Conservation (phyloP, 2,888 invertebrate genomes). For the Perithous albicinctus region DNA sequence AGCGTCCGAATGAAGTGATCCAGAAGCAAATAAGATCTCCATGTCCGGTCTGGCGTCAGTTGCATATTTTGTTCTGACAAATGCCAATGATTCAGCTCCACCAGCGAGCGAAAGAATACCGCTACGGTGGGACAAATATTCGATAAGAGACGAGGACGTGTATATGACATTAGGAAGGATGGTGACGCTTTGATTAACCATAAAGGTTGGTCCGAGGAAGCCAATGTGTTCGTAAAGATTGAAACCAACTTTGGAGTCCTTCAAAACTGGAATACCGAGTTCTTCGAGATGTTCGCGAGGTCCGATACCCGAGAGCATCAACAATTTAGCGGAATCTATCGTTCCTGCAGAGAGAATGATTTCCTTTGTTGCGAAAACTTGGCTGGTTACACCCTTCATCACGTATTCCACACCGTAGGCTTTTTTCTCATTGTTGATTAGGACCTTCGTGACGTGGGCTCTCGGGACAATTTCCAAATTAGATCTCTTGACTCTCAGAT, state of each 20-base stretch:
- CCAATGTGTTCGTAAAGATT: slow-evolving; percentile 89
- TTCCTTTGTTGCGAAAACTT: slow-evolving; percentile 87
- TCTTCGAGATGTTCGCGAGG: slow-evolving; percentile 87
- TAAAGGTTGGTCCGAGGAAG: slow-evolving; percentile 89
- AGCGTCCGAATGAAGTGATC: slow-evolving; percentile 85
- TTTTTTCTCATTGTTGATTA: slow-evolving; percentile 76
- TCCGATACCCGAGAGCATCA: slow-evolving; percentile 89
- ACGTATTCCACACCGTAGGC: slow-evolving; percentile 82
- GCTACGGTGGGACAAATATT: slow-evolving; percentile 79
- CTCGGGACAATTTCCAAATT: slow-evolving; percentile 80
- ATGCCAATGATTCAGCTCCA: slow-evolving; percentile 84
- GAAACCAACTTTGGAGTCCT: slow-evolving; percentile 89
- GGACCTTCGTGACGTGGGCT: slow-evolving; percentile 77
- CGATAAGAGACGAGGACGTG: slow-evolving; percentile 77
- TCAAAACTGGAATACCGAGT: slow-evolving; percentile 87
- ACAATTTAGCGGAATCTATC: slow-evolving; percentile 91
- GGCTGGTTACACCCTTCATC: slow-evolving; percentile 86
- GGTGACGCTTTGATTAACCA: slow-evolving; percentile 87
- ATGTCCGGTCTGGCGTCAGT: slow-evolving; percentile 80
- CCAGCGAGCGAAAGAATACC: slow-evolving; percentile 83
- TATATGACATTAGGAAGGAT: slow-evolving; percentile 79
- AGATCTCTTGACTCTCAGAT: slow-evolving; percentile 84
- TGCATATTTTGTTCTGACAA: slow-evolving; percentile 84
- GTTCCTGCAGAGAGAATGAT: slow-evolving; percentile 90
- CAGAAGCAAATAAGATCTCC: slow-evolving; percentile 85